Percentiles rank a stretch among this genome's conserved stretches.
These are phyloP conservation scores for Ptilonorhynchus violaceus DNA, from an alignment of 2,113 vertebrate species.

Conservation along the genomic window DNA sequence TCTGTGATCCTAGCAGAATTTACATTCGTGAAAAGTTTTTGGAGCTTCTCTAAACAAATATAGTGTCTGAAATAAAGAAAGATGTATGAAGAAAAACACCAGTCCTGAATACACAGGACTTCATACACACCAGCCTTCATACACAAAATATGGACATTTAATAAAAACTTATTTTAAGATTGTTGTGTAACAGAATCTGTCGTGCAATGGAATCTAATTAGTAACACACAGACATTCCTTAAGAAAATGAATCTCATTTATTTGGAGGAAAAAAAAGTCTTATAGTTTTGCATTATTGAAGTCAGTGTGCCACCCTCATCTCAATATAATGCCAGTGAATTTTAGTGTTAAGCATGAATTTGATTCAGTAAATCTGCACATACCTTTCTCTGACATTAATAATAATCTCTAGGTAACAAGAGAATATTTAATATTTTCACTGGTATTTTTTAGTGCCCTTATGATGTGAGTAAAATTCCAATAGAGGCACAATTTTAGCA, in stretches of 20 bases:
- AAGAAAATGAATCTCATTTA: background rate
- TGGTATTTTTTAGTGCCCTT: background rate
- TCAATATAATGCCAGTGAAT: background rate
- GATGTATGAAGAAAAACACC: background rate
- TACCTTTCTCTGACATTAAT: background rate
- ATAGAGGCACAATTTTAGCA: background rate
- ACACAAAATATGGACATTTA: background rate
- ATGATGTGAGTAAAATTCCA: background rate
- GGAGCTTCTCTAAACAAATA: background rate
- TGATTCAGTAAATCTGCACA: background rate
- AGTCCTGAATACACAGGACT: background rate
- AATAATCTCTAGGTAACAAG: background rate
- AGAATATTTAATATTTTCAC: background rate
- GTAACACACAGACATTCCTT: background rate
- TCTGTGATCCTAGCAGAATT: background rate
- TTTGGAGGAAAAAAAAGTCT: background rate
- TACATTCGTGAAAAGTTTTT: background rate
- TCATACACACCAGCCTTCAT: background rate
- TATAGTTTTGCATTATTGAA: background rate
- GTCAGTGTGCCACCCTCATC: background rate
- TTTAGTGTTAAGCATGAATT: background rate
- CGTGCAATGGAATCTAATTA: background rate
- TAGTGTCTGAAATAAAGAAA: background rate
- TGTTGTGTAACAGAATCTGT: background rate
- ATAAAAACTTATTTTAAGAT: background rate